Conservation (phyloP, 2,113 vertebrate genomes). For the human (Homo sapiens) region GRCh38 chr6:121201501-121202000, state of each 20-base stretch:
- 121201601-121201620: slow-evolving; percentile 48
- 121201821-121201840: slow-evolving; percentile 46
- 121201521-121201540: neutral
- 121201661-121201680: slow-evolving; percentile 30
- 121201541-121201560: slow-evolving; percentile 13
- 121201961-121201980: neutral
- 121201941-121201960: neutral
- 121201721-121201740: neutral
- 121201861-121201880: slow-evolving; percentile 55
- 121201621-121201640: neutral
- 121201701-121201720: neutral
- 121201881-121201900: slow-evolving; percentile 42
- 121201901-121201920: slow-evolving; percentile 21
- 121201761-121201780: neutral
- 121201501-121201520: neutral
- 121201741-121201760: neutral
- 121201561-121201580: neutral
- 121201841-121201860: slow-evolving; percentile 14
- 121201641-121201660: neutral
- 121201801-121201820: slow-evolving; percentile 14
- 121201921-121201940: slow-evolving; percentile 4
- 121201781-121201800: slow-evolving; percentile 25
- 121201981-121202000: neutral
- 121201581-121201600: neutral
- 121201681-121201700: slow-evolving; percentile 22